phyloP scores from a whole-genome alignment of 1,140 invertebrate genomes.

The Vanessa atalanta region DNA sequence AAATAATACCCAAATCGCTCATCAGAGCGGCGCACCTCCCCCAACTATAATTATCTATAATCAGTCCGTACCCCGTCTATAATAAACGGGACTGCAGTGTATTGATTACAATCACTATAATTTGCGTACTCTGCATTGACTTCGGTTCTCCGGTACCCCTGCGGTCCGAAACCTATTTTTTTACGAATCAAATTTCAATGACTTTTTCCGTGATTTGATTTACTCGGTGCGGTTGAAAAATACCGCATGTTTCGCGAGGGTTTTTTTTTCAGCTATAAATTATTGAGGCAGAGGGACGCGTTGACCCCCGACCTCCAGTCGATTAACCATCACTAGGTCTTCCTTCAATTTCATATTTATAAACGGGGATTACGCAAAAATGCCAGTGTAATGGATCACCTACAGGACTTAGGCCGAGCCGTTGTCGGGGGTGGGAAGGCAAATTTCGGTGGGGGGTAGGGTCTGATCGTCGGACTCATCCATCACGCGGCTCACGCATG shows the following conservation, averaged over 20 bases:
- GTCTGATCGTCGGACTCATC: conserved; percentile 78
- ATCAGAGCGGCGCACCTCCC: conserved; percentile 67
- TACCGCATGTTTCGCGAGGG: conserved; percentile 33
- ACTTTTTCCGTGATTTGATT: conserved; percentile 38
- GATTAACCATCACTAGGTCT: conserved; percentile 79
- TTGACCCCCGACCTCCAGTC: conserved; percentile 76
- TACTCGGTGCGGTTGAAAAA: conserved; percentile 30
- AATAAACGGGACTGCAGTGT: conserved; percentile 62
- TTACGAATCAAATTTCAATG: conserved; percentile 33
- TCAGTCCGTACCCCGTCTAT: conserved; percentile 69
- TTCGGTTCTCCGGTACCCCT: conserved; percentile 33
- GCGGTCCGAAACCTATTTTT: conserved; percentile 40
- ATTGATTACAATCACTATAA: conserved; percentile 69
- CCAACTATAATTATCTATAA: conserved; percentile 78
- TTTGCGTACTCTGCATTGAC: conserved; percentile 49
- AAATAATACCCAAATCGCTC: conserved; percentile 82
- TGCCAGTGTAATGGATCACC: conserved; percentile 80
- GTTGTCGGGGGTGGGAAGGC: conserved; percentile 63
- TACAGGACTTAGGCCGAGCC: conserved; percentile 71
- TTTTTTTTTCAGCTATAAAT: conserved; percentile 60
- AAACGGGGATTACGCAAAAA: conserved; percentile 80
- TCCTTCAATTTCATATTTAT: conserved; percentile 81
- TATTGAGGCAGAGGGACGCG: conserved; percentile 57
- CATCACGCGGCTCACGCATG: conserved; percentile 78
- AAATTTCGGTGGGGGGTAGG: conserved; percentile 71